Percentiles rank a stretch among this genome's conserved stretches.
These are phyloP conservation scores for Mythimna ferrago DNA, from an alignment of 2,888 invertebrate genomes.

Conservation along the genomic window DNA sequence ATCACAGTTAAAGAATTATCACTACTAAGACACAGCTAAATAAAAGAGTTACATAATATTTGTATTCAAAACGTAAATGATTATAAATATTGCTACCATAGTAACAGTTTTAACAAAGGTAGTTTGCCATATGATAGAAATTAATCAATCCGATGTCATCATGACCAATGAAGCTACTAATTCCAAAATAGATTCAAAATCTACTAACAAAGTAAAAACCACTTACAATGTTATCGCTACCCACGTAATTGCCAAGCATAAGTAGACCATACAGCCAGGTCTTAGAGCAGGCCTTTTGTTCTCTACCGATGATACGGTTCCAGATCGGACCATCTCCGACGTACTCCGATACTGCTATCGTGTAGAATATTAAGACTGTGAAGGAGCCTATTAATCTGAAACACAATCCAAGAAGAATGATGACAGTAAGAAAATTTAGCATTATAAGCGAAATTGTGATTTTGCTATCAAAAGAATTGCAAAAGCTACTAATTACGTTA, in stretches of 20 bases:
- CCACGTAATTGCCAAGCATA: constrained; percentile 63
- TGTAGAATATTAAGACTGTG: constrained; percentile 46
- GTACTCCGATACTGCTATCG: constrained; percentile 48
- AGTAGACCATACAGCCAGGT: constrained; percentile 52
- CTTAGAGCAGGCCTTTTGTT: constrained; percentile 41
- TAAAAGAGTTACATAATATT: background rate
- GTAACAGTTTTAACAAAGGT: background rate
- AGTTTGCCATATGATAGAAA: no score
- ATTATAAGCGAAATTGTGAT: no score
- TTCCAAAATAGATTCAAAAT: background rate
- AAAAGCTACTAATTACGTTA: no score
- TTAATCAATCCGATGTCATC: background rate
- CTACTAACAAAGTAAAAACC: background rate
- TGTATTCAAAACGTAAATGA: background rate
- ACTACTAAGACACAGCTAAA: background rate
- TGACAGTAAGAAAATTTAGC: no score
- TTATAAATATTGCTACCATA: background rate
- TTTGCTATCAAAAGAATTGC: no score
- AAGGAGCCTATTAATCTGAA: constrained; percentile 51
- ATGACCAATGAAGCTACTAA: background rate
- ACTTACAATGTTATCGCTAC: constrained; percentile 56
- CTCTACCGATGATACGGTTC: constrained; percentile 36
- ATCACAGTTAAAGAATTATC: background rate
- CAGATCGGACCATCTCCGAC: constrained; percentile 59
- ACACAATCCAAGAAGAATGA: background rate